Evolutionary conservation across 2,888 invertebrate species (phyloP), one percentile per base, ranked within the genome.

Genomic region (Drosophila infuscata): DNA sequence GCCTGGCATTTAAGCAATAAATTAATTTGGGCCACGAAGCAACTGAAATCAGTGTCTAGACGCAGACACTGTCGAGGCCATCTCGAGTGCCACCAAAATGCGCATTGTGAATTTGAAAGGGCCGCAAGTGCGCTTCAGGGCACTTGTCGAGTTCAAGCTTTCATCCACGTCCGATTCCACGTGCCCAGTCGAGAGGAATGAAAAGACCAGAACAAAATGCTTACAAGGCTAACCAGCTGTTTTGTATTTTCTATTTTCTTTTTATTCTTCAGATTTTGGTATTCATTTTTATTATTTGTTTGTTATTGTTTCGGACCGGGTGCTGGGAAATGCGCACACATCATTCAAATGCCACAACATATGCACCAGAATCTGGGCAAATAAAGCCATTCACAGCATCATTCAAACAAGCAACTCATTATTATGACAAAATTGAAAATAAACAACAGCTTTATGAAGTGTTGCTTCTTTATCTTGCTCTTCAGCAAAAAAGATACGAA

Each of bases 1-100:
- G 29, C 38, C 11, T 15, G 56, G 53, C 70, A 79, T 75, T 84
- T 75, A 70, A 73, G 79, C 85, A 77, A 85, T 85, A 85, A 89
- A 85, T 85, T 89, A 84, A 85, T 85, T 85, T 85, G 63, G 53
- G 61, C 46, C 70, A 69, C 56, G 60, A 63, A 74, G 53, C 75
- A 73, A 82, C 82, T 75, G 59, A 76, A 89, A 85, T 82, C 88
- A 84, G 82, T 73, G 85, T 85, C 85, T 85, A 88, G 85, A 89
- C 85, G 36, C 51, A 63, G 76, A 70, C 69, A 65, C 53, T 63
- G 76, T 52, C 32, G 36, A 67, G 59, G 69, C 62, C 71, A 73
- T 60, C 77, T 70, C 58, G 64, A 65, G 69, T 71, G 68, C 83
- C 68, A 36, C 60, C 58, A 53, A 57, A 72, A 54, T 56, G 68